Percentiles rank a stretch among this genome's conserved stretches.
Conservation (phyloP, 2,113 vertebrate genomes). For the Ptilonorhynchus violaceus region DNA sequence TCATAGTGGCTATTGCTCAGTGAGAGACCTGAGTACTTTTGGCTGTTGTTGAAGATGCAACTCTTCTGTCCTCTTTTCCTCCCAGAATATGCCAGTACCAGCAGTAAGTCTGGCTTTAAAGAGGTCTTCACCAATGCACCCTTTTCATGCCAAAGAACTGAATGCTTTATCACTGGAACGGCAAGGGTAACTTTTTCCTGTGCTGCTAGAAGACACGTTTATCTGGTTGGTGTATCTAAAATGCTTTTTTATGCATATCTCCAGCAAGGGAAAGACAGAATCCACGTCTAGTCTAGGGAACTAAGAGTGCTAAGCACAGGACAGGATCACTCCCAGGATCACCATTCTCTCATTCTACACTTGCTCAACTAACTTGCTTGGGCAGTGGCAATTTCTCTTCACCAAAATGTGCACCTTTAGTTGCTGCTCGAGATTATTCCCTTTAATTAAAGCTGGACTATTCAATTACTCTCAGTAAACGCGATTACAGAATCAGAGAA, state of each 20-base stretch:
- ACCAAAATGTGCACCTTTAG: neutral
- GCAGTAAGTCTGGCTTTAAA: neutral
- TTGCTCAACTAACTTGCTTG: neutral
- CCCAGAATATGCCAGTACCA: neutral
- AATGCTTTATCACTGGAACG: neutral
- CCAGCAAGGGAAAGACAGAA: neutral
- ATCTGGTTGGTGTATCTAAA: neutral
- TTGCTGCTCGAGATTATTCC: neutral
- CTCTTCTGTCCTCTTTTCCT: neutral
- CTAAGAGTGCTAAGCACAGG: neutral
- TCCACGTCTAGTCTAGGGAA: neutral
- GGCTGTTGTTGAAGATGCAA: neutral
- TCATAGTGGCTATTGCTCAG: fast-evolving
- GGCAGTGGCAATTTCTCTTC: neutral
- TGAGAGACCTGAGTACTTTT: neutral
- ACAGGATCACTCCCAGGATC: neutral
- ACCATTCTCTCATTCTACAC: neutral
- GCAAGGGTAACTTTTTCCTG: neutral
- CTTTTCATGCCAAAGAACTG: neutral
- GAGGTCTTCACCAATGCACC: neutral
- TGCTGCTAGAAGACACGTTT: neutral
- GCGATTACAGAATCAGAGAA: neutral
- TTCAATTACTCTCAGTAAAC: neutral
- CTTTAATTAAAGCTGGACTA: neutral
- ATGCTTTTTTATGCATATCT: neutral